phyloP scores from a whole-genome alignment of 2,797 vertebrate genomes.

The Tenualosa thibaudeaui region DNA sequence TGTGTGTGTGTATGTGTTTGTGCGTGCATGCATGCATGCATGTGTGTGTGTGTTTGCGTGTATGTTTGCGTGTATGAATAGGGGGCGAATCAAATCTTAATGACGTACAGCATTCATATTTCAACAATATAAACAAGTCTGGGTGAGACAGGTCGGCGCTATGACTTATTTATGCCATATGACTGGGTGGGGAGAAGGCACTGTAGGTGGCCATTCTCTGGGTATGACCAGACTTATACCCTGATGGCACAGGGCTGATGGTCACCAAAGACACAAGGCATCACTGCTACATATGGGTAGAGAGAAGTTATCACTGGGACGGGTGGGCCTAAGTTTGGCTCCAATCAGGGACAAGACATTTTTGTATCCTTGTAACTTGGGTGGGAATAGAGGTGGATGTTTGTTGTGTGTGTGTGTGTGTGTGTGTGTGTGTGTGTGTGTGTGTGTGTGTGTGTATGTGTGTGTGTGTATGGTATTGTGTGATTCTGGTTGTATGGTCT shows the following conservation, averaged over 20 bases:
- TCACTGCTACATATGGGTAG: not conserved
- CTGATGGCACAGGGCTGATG: not conserved
- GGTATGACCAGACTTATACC: not conserved
- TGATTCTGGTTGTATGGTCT: not conserved
- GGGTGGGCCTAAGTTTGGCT: not conserved
- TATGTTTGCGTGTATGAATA: slow-evolving; percentile 30
- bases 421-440: not conserved
- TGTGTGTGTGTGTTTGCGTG: not conserved
- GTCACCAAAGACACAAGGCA: not conserved
- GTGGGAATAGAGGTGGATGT: not conserved
- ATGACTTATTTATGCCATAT: slow-evolving; percentile 42
- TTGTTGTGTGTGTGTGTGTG: not conserved
- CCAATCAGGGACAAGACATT: not conserved
- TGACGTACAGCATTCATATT: slow-evolving; percentile 48
- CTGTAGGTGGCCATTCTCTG: slow-evolving; percentile 18
- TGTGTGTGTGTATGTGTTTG: slow-evolving; percentile 31
- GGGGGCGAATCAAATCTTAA: slow-evolving; percentile 45
- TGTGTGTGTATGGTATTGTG: not conserved
- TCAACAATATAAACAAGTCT: slow-evolving; percentile 44
- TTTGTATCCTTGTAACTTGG: not conserved
- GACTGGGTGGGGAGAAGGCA: slow-evolving; percentile 17
- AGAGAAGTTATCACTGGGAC: not conserved
- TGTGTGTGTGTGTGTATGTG: not conserved
- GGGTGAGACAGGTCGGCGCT: slow-evolving; percentile 33
- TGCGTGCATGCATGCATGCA: not conserved